A percentile compares a stretch with the other conserved stretches of the same genome.
These are phyloP conservation scores for Armadillidium nasatum DNA, from an alignment of 1,140 invertebrate genomes.

Conservation along the genomic window DNA sequence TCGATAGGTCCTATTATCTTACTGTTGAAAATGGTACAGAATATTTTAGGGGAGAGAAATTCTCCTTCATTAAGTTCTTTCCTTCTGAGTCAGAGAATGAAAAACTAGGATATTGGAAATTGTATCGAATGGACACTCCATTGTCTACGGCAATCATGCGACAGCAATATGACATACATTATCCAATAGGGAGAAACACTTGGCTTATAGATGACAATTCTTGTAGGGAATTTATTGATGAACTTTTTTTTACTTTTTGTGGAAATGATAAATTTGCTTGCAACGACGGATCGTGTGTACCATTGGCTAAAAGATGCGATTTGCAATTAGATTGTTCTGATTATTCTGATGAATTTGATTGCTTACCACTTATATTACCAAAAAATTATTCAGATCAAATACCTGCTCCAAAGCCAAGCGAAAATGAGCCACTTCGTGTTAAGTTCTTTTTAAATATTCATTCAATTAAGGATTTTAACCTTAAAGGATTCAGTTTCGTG, in stretches of 20 bases:
- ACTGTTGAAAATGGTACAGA: background rate
- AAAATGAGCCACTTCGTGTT: background rate
- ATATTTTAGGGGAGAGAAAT: background rate
- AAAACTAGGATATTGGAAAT: background rate
- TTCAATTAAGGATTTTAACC: background rate
- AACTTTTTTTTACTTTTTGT: background rate
- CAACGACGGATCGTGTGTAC: background rate
- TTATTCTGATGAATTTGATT: background rate
- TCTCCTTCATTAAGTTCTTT: background rate
- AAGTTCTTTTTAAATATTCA: background rate
- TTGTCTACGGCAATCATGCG: background rate
- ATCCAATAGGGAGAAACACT: background rate
- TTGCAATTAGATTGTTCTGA: background rate
- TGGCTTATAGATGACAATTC: background rate
- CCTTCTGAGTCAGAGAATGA: background rate
- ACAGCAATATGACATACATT: background rate
- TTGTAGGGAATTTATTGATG: background rate
- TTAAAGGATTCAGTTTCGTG: background rate
- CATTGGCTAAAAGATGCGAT: background rate
- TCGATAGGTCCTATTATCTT: background rate
- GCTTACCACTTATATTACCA: background rate
- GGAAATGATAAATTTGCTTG: background rate
- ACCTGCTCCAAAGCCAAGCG: background rate
- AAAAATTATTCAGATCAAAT: background rate
- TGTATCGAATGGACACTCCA: background rate